Evolutionary conservation across 2,113 vertebrate species (phyloP), one percentile per base, ranked within the genome.

Genomic region (Craseonycteris thonglongyai): DNA sequence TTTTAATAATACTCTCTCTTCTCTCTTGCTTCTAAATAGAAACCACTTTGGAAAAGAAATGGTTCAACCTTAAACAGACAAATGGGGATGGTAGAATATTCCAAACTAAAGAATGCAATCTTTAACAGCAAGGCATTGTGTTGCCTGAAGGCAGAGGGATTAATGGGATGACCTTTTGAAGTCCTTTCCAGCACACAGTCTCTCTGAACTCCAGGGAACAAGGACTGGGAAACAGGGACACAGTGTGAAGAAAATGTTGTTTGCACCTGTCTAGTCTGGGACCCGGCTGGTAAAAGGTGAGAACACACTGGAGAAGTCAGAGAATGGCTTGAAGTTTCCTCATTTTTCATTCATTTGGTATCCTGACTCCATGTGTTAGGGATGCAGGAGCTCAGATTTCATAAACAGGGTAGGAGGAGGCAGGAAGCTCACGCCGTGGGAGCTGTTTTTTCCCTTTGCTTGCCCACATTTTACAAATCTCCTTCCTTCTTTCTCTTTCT

Each of bases 301-400:
- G 97, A 94, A 96, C 95, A 95, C 56, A 79, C 78, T 93, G 93
- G 87, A 95, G 94, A 97, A 97, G 0, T 75, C 96, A 89, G 94
- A 96, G 97, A 97, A 96, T 94, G 86, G 95, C 97, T 96, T 97
- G 91, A 92, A 69, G 69, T 94, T 96, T 97, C 96, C 94, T 97
- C 71, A 40, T 35, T 93, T 92, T 87, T 89, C 92, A 49, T 96
- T 68, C 87, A 2, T 94, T 94, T 91, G 90, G 47, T 63, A 86
- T 97, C 93, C 95, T 91, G 96, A 79, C 95, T 97, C 69, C 72
- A 76, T 93, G 92, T 91, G 83, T 74, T 26, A 81, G 90, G 76
- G 84, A 63, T 65, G 42, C 72, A 89, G 94, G 85, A 88, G 97
- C 97, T 98, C 96, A 80, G 54, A 33, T 98, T 98, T 98, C 97